Evolutionary conservation across 1,140 invertebrate species (phyloP).

Genomic region (Patella vulgata): DNA sequence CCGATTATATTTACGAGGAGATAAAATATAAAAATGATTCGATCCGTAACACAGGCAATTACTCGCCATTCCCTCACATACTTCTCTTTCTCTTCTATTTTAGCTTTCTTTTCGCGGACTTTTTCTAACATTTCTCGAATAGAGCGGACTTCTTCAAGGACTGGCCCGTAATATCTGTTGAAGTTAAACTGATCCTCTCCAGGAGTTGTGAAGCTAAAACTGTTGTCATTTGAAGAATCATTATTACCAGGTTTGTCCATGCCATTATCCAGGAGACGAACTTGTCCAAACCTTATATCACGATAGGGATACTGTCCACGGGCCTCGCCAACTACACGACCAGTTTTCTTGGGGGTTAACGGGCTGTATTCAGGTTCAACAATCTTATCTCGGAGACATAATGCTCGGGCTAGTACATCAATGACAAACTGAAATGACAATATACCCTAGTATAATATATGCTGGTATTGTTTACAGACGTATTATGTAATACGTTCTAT

Average conservation of each 20-base stretch:
- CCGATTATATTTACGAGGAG: conserved; percentile 59
- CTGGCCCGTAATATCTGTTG: conserved; percentile 13
- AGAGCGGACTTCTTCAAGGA: conserved; percentile 47
- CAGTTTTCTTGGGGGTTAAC: conserved; percentile 22
- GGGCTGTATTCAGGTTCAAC: conserved; percentile 30
- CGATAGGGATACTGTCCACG: conserved; percentile 36
- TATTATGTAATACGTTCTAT: no score
- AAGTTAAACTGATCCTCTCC: conserved; percentile 5
- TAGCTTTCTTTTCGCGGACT: conserved; percentile 45
- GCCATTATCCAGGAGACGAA: conserved; percentile 48
- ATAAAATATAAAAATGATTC: conserved; percentile 66
- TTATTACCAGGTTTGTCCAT: conserved; percentile 25
- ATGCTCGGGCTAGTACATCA: conserved; percentile 25
- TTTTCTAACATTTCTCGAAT: conserved; percentile 53
- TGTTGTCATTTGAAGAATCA: no score
- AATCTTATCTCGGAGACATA: conserved; percentile 31
- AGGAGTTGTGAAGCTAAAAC: no score
- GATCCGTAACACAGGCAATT: conserved; percentile 64
- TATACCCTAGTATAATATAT: no score
- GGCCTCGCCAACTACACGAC: conserved; percentile 29
- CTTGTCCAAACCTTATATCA: conserved; percentile 39
- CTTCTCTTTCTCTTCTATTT: conserved; percentile 53
- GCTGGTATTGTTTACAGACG: no score
- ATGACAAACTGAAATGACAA: conserved; percentile 34
- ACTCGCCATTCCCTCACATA: conserved; percentile 62